Conservation (phyloP, 2,113 vertebrate species). For the Psittacus erithacus region DNA sequence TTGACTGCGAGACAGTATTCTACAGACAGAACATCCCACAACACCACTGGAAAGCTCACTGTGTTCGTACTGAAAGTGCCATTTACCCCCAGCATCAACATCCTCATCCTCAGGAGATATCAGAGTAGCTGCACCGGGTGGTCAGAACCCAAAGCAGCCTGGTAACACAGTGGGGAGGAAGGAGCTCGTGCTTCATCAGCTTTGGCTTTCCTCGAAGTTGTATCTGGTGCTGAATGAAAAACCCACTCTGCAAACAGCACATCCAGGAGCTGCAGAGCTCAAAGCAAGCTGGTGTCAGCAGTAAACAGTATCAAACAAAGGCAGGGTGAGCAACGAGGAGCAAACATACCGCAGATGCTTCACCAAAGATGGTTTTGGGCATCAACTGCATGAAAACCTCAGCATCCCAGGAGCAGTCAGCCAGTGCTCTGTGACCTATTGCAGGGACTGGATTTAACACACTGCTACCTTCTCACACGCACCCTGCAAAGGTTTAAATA, state of each 20-base stretch:
- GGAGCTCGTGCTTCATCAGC: background rate
- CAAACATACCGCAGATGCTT: background rate
- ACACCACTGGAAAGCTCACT: accelerated
- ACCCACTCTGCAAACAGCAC: background rate
- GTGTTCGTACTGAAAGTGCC: accelerated
- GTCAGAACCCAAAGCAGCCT: background rate
- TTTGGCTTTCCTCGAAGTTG: background rate
- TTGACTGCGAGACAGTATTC: background rate
- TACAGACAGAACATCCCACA: background rate
- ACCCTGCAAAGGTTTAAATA: background rate
- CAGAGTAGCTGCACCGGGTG: background rate
- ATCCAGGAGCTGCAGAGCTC: background rate
- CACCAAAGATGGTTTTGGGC: background rate
- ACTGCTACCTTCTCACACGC: background rate
- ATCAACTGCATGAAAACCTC: background rate
- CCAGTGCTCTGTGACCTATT: background rate
- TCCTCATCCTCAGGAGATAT: background rate
- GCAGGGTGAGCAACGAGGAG: background rate
- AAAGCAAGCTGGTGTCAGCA: background rate
- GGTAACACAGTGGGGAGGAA: background rate
- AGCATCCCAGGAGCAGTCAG: background rate
- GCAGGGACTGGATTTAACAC: accelerated
- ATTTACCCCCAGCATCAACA: too few species aligned
- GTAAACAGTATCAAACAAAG: background rate
- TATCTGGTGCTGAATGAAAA: background rate